Percentiles rank a stretch among this genome's conserved stretches.
phyloP scores from a whole-genome alignment of 2,797 vertebrate genomes.

The Oophaga sylvatica region DNA sequence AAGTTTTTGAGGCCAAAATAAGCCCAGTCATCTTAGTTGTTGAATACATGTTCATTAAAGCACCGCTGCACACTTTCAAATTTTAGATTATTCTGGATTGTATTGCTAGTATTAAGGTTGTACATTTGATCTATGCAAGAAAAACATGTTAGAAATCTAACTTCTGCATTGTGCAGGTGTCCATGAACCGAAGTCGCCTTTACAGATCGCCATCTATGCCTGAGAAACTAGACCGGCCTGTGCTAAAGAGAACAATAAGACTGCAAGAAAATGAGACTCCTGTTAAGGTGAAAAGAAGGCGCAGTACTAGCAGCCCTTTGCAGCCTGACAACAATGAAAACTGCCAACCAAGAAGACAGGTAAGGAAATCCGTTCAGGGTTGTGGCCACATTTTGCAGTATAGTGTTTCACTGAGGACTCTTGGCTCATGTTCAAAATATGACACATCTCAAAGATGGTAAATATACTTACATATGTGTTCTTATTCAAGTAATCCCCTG shows the following conservation, averaged over 20 bases:
- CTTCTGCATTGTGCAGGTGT: conserved; percentile 54
- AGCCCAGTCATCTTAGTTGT: too few relatives aligned
- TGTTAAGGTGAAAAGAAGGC: conserved; percentile 64
- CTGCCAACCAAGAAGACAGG: conserved; percentile 25
- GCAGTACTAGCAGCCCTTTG: conserved; percentile 49
- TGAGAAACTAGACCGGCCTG: conserved; percentile 65
- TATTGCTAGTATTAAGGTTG: background rate
- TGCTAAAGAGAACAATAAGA: conserved; percentile 63
- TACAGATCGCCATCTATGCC: conserved; percentile 72
- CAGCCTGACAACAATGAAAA: conserved; percentile 41
- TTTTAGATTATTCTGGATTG: background rate
- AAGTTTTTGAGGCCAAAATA: too few relatives aligned
- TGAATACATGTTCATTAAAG: background rate
- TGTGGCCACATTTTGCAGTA: background rate
- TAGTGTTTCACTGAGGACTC: too few relatives aligned
- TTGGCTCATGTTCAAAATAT: too few relatives aligned
- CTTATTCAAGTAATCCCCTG: too few relatives aligned
- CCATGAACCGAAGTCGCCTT: conserved; percentile 64
- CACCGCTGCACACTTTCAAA: background rate
- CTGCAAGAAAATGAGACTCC: conserved; percentile 60
- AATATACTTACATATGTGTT: too few relatives aligned
- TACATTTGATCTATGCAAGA: background rate
- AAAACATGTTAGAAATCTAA: background rate
- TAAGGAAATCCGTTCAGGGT: conserved; percentile 8
- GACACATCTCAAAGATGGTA: too few relatives aligned